phyloP scores from a whole-genome alignment of 2,888 invertebrate species.

The Drosophila dives region DNA sequence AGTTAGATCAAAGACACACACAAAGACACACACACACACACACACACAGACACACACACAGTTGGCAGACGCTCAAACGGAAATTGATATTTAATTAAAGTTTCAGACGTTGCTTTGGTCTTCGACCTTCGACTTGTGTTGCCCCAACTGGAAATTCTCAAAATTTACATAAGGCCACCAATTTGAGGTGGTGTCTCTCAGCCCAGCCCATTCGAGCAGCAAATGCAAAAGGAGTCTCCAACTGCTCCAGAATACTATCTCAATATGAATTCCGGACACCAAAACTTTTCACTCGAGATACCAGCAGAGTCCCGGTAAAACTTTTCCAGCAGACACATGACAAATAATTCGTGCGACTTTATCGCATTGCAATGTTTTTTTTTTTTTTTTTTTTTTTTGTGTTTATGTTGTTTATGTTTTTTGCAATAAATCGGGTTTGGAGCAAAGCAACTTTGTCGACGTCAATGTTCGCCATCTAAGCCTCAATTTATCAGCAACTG shows the following conservation, averaged over 20 bases:
- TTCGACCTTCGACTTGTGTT: constrained; percentile 25
- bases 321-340: constrained; percentile 26
- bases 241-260: constrained; percentile 2
- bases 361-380: constrained; percentile 18
- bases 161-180: constrained; percentile 35
- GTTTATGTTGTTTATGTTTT: neutral
- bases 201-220: neutral
- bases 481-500: neutral
- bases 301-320: constrained; percentile 12
- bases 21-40: neutral
- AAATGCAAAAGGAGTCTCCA: neutral
- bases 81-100: constrained; percentile 78
- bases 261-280: constrained; percentile 17
- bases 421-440: neutral
- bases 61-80: constrained; percentile 51
- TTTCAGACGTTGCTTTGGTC: constrained; percentile 49
- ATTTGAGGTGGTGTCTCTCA: constrained; percentile 8
- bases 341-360: constrained; percentile 38
- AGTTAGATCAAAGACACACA: constrained; percentile 63
- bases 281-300: constrained; percentile 18
- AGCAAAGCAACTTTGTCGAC: neutral
- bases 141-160: constrained; percentile 17
- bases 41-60: constrained; percentile 1
- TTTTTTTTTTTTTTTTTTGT: neutral
- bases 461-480: neutral